Conservation (phyloP, 2,113 vertebrate genomes). For the Oryzias celebensis region DNA sequence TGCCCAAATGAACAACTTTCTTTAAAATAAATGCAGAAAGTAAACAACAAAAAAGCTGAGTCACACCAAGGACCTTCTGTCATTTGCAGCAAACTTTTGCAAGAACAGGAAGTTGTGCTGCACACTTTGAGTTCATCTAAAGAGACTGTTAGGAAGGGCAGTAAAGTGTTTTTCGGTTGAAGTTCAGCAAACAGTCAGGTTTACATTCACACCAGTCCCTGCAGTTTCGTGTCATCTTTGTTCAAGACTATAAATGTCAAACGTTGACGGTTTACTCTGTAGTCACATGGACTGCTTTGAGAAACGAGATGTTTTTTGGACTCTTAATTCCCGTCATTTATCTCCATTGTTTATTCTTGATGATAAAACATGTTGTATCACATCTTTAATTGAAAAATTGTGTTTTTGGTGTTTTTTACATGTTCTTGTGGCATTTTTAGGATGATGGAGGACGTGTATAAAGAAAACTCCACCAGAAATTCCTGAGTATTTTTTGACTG, state of each 20-base stretch:
- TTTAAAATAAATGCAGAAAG: not conserved
- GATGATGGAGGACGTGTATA: too few relatives aligned
- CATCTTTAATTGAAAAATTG: too few relatives aligned
- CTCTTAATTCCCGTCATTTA: too few relatives aligned
- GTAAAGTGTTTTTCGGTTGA: constrained; percentile 31
- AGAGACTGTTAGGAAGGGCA: not conserved
- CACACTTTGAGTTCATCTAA: constrained; percentile 16
- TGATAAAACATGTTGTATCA: too few relatives aligned
- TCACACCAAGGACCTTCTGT: not conserved
- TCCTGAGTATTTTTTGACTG: too few relatives aligned
- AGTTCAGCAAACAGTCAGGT: constrained; percentile 36
- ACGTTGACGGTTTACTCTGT: constrained; percentile 11
- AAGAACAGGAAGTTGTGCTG: not conserved
- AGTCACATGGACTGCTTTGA: too few relatives aligned
- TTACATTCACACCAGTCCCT: constrained; percentile 41
- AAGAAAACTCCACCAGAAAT: too few relatives aligned
- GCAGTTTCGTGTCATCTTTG: constrained; percentile 50
- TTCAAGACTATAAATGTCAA: constrained; percentile 56
- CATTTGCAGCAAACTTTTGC: constrained; percentile 2
- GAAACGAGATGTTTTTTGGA: too few relatives aligned
- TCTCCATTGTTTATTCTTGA: too few relatives aligned
- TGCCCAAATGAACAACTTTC: not conserved
- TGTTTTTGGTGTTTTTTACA: too few relatives aligned
- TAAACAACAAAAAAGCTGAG: constrained; percentile 1
- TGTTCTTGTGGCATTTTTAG: too few relatives aligned